Conservation (phyloP, 2,113 vertebrate species). For the Poicephalus meyeri region DNA sequence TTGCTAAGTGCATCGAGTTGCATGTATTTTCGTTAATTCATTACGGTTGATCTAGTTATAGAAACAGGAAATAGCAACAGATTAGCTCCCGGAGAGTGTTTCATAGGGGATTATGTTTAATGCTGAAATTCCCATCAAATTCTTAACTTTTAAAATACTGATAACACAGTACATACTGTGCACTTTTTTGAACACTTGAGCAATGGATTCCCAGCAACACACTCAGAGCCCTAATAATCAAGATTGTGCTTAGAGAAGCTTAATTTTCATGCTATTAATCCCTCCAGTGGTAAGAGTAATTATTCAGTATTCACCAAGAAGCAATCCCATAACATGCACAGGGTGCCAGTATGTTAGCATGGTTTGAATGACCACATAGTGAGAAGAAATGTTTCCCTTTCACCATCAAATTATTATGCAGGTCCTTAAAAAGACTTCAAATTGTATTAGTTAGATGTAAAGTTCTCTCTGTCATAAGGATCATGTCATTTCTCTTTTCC, state of each 20-base stretch:
- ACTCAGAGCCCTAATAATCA: slow-evolving; percentile 41
- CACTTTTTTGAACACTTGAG: slow-evolving; percentile 42
- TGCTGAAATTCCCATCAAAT: slow-evolving; percentile 44
- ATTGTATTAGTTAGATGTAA: neutral
- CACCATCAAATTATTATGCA: slow-evolving; percentile 6
- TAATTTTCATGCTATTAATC: slow-evolving; percentile 61
- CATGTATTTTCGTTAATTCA: slow-evolving; percentile 34
- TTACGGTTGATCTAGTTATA: slow-evolving; percentile 15
- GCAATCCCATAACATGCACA: slow-evolving; percentile 35
- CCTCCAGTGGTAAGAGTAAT: slow-evolving; percentile 48
- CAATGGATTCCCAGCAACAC: neutral
- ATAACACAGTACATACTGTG: slow-evolving; percentile 47
- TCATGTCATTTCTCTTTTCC: neutral
- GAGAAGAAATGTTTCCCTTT: slow-evolving; percentile 25
- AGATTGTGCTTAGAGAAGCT: slow-evolving; percentile 43
- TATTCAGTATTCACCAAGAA: slow-evolving; percentile 35
- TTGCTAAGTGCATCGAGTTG: neutral
- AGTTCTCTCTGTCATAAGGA: neutral
- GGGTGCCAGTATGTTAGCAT: slow-evolving; percentile 24
- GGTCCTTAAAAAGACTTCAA: neutral
- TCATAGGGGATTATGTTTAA: slow-evolving; percentile 53
- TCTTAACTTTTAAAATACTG: slow-evolving; percentile 45
- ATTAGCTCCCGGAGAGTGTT: slow-evolving; percentile 46
- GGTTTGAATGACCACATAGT: slow-evolving; percentile 38
- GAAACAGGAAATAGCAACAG: slow-evolving; percentile 44